A percentile compares a stretch with the other conserved stretches of the same genome.
Conservation (phyloP, 2,797 vertebrate species). For the Ibycter americanus region DNA sequence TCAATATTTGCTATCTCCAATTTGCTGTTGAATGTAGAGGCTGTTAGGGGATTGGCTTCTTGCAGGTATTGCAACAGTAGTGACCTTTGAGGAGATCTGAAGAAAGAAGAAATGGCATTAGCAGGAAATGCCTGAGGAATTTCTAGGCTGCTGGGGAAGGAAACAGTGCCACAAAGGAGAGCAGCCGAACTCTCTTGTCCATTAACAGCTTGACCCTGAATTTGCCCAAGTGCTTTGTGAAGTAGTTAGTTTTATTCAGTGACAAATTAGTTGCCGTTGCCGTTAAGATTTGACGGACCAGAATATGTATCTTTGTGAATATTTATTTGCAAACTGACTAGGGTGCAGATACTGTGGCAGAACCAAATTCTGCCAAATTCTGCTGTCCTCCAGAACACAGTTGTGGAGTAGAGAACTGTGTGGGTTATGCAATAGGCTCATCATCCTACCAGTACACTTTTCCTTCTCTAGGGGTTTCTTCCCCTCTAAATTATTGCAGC, state of each 20-base stretch:
- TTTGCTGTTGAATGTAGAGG: background rate
- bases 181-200: background rate
- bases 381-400: background rate
- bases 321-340: background rate
- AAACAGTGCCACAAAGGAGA: background rate
- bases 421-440: background rate
- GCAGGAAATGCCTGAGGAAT: background rate
- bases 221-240: background rate
- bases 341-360: background rate
- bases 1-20: slow-evolving; percentile 28
- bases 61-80: background rate
- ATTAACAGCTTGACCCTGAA: background rate
- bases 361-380: background rate
- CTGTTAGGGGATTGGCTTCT: background rate
- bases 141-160: background rate
- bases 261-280: background rate
- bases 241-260: background rate
- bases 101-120: background rate
- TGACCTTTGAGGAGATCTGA: slow-evolving; percentile 2
- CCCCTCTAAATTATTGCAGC: background rate
- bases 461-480: background rate
- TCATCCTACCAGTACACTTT: background rate
- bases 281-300: background rate
- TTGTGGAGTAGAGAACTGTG: background rate
- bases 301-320: background rate